phyloP scores from a whole-genome alignment of 30 jellyfish, hydroid and myxozoan genomes.

The Aurelia aurita region DNA sequence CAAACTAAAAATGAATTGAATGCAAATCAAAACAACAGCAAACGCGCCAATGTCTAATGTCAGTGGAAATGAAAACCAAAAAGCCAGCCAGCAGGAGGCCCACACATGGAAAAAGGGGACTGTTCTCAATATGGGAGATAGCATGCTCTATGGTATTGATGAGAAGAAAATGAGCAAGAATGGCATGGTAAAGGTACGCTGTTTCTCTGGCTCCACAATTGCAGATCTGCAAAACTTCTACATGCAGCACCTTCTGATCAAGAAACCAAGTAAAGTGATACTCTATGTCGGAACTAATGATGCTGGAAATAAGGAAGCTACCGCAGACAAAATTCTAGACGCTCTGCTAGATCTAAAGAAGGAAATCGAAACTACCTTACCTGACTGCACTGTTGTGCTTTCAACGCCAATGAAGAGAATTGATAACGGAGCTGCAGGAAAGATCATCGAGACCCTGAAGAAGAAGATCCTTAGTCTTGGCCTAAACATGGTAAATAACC shows the following conservation, averaged over 20 bases:
- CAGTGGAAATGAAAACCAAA: background rate
- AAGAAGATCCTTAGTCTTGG: background rate
- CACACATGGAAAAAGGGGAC: constrained; percentile 24
- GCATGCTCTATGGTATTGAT: no score
- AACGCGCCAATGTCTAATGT: background rate
- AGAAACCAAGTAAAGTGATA: background rate
- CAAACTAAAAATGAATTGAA: no score
- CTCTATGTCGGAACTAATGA: constrained; percentile 13
- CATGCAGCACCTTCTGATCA: constrained; percentile 8
- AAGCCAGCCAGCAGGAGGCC: background rate
- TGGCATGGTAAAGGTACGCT: background rate
- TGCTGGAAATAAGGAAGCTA: constrained; percentile 4
- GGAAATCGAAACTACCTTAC: background rate
- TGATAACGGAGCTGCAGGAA: background rate
- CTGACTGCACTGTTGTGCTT: constrained; percentile 13
- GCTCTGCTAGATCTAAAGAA: background rate
- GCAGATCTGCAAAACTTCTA: background rate
- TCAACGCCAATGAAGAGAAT: constrained; percentile 3
- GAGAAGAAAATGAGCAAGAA: background rate
- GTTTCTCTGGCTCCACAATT: constrained; percentile 3
- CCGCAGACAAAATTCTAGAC: background rate
- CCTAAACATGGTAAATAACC: background rate
- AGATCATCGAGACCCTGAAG: background rate
- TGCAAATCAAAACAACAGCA: background rate
- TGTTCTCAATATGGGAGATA: constrained; percentile 19